phyloP scores from a whole-genome alignment of 2,797 vertebrate genomes.

The Anguilla pacifica region DNA sequence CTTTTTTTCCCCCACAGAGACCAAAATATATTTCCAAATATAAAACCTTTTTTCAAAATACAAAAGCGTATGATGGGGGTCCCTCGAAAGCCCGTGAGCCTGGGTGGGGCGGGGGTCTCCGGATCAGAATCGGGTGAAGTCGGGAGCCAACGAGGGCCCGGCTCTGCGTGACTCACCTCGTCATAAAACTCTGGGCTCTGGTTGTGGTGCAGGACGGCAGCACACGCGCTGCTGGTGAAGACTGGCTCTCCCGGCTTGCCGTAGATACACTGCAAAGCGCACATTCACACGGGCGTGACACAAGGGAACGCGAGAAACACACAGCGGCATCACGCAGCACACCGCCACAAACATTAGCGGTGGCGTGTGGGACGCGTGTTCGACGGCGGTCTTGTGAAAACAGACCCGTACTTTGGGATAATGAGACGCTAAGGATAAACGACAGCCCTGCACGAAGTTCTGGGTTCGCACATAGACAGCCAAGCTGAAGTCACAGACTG shows the following conservation, averaged over 20 bases:
- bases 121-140: no score
- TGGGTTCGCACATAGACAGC: not conserved
- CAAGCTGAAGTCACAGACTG: not conserved
- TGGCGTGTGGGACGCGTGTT: no score
- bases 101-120: no score
- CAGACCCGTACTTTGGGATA: not conserved
- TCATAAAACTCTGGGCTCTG: conserved; percentile 97
- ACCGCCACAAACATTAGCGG: no score
- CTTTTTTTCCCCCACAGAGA: not conserved
- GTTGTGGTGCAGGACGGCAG: conserved; percentile 91
- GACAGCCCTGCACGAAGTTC: not conserved
- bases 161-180: conserved; percentile 77
- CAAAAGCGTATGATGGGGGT: no score
- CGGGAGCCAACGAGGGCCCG: no score
- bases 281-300: not conserved
- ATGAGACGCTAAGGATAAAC: no score
- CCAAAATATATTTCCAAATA: no score
- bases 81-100: no score
- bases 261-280: conserved; percentile 88
- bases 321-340: no score
- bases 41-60: no score
- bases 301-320: not conserved
- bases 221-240: conserved; percentile 77
- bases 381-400: not conserved
- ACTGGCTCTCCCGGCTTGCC: conserved; percentile 86